Evolutionary conservation across 2,113 vertebrate species (phyloP).

Genomic region (Corythaeola cristata): DNA sequence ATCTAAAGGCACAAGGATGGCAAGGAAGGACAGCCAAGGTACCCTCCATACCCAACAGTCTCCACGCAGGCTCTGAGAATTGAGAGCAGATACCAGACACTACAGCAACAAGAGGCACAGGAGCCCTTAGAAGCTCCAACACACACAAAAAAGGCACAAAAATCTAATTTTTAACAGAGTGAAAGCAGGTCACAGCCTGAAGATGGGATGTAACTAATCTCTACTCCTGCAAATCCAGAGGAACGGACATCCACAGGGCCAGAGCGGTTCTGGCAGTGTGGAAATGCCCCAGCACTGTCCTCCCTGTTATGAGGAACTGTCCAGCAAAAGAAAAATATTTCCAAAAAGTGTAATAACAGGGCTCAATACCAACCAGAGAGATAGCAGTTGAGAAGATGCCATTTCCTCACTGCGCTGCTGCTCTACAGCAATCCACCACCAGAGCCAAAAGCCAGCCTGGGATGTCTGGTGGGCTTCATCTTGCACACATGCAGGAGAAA

Average conservation of each 20-base stretch:
- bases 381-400: neutral
- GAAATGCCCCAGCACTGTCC: neutral
- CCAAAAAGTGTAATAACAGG: neutral
- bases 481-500: accelerated
- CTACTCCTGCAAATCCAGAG: neutral
- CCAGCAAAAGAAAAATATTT: neutral
- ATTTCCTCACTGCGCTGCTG: neutral
- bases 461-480: neutral
- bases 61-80: neutral
- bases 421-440: neutral
- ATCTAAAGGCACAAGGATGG: neutral
- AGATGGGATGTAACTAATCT: neutral
- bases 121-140: neutral
- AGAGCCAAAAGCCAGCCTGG: neutral
- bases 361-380: neutral
- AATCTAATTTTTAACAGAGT: neutral
- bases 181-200: neutral
- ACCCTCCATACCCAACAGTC: neutral
- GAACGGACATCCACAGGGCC: neutral
- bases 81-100: neutral
- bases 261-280: accelerated
- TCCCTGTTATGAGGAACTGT: neutral
- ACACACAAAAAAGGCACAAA: neutral
- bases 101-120: neutral
- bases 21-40: neutral